Evolutionary conservation across 1,140 invertebrate genomes (phyloP).

Genomic region (Drosophila watanabei): DNA sequence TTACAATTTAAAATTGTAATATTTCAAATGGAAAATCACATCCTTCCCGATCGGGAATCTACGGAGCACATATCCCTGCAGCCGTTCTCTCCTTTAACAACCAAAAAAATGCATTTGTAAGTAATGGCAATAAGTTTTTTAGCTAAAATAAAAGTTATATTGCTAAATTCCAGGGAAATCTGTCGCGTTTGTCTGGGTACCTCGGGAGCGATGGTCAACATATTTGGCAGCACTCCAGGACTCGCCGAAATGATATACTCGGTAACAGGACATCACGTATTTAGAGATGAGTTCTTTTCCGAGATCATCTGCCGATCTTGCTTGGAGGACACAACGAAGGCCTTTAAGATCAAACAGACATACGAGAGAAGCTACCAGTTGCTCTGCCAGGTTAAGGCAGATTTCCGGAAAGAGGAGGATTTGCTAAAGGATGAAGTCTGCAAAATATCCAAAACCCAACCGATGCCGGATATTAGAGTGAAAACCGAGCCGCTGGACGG

Average conservation of each 20-base stretch:
- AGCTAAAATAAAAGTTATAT: background rate
- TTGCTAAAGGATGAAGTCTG: too few species aligned
- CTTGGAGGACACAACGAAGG: background rate
- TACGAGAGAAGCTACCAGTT: background rate
- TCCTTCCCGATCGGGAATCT: background rate
- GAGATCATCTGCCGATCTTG: conserved; percentile 2
- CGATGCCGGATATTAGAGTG: background rate
- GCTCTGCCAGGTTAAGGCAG: background rate
- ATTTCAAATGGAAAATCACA: background rate
- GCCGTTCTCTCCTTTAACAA: background rate
- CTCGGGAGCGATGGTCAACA: background rate
- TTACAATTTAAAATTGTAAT: too few species aligned
- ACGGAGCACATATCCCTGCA: too few species aligned
- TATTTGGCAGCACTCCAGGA: background rate
- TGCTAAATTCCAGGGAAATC: background rate
- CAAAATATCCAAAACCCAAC: too few species aligned
- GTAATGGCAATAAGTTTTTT: background rate
- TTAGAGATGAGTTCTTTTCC: background rate
- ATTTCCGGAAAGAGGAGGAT: background rate
- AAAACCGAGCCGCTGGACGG: background rate
- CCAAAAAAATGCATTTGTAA: background rate
- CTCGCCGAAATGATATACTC: background rate
- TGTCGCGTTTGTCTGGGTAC: background rate
- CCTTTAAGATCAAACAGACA: background rate
- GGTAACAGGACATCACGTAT: background rate